Conservation (phyloP, 2,888 invertebrate species). For the Drosophila histrio region DNA sequence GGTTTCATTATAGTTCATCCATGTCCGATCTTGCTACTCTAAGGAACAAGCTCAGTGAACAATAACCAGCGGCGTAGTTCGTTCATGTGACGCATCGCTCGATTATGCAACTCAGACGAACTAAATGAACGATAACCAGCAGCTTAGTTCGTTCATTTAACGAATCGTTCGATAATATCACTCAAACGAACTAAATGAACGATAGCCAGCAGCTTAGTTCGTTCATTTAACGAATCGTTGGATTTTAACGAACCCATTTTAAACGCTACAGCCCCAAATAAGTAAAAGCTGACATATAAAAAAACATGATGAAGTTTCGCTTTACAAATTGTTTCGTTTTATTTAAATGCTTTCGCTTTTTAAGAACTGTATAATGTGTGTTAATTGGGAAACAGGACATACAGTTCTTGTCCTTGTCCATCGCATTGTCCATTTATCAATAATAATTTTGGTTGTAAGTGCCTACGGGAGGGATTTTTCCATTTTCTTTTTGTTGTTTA, state of each 20-base stretch:
- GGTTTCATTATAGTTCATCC: too few species aligned
- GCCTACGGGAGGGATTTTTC: slow-evolving; percentile 35
- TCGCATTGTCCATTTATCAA: neutral
- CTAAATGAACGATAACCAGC: too few species aligned
- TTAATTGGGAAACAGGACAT: slow-evolving; percentile 12
- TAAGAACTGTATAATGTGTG: slow-evolving; percentile 42
- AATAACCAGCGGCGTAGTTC: too few species aligned
- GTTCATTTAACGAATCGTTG: neutral
- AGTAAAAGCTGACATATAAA: too few species aligned
- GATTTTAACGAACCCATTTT: neutral
- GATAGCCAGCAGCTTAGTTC: neutral
- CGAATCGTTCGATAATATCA: too few species aligned
- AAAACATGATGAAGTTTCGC: neutral
- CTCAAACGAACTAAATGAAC: too few species aligned
- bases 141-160: neutral
- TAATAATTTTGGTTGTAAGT: slow-evolving; percentile 60
- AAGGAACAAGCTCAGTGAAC: too few species aligned
- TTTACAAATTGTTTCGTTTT: slow-evolving; percentile 44
- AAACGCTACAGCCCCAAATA: neutral
- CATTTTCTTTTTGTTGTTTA: slow-evolving; percentile 16
- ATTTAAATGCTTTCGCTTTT: slow-evolving; percentile 50
- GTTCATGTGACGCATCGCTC: too few species aligned
- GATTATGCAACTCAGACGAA: too few species aligned
- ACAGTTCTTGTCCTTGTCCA: slow-evolving; percentile 15
- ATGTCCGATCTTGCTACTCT: too few species aligned